phyloP scores from a whole-genome alignment of 2,888 invertebrate genomes.

The Volucella bombylans region DNA sequence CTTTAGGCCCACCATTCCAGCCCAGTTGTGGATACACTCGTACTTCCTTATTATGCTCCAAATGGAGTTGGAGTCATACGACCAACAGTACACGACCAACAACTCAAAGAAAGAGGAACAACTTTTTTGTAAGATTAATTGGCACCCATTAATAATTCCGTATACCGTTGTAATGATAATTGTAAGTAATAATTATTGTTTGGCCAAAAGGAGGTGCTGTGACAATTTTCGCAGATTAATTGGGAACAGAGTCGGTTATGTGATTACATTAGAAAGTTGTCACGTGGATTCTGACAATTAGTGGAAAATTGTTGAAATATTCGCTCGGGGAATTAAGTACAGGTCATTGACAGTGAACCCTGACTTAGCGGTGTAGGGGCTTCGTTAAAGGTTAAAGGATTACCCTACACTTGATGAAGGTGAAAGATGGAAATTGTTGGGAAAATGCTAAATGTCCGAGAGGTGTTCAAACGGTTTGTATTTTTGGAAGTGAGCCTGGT shows the following conservation, averaged over 20 bases:
- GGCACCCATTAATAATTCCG: conserved; percentile 57
- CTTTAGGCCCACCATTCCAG: too few species aligned
- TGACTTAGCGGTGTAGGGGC: too few species aligned
- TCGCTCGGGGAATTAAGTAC: background rate
- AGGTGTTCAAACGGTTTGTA: too few species aligned
- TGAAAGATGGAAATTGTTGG: too few species aligned
- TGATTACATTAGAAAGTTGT: conserved; percentile 65
- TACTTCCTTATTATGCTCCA: conserved; percentile 10
- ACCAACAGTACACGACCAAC: conserved; percentile 24
- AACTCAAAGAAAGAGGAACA: conserved; percentile 27
- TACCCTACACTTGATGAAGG: too few species aligned
- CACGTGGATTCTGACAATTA: conserved; percentile 37
- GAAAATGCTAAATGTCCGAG: too few species aligned
- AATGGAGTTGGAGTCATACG: conserved; percentile 5
- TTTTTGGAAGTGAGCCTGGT: too few species aligned
- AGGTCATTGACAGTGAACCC: background rate
- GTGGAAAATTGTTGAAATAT: conserved; percentile 25
- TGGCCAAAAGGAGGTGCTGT: conserved; percentile 35
- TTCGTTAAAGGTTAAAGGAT: too few species aligned
- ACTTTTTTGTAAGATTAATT: conserved; percentile 61
- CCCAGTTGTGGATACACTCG: background rate
- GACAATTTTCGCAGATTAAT: conserved; percentile 51
- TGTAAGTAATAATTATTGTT: conserved; percentile 65
- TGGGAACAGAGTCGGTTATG: conserved; percentile 48
- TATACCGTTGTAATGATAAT: conserved; percentile 56